A percentile compares a stretch with the other conserved stretches of the same genome.
These are phyloP conservation scores for Helicoverpa assulta DNA, from an alignment of 2,888 invertebrate genomes.

Conservation along the genomic window DNA sequence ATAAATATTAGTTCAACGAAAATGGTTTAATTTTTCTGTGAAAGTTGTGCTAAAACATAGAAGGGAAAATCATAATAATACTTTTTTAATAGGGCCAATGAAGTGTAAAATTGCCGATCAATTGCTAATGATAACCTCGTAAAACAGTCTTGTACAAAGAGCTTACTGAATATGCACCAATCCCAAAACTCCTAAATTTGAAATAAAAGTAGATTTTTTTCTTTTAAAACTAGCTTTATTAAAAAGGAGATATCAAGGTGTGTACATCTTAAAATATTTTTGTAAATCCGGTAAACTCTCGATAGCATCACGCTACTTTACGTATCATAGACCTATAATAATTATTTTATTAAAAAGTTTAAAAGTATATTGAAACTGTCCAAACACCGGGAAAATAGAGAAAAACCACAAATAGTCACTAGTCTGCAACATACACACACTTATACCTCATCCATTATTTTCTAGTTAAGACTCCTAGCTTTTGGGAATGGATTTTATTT, in stretches of 20 bases:
- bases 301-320: not conserved
- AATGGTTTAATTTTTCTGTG: no score
- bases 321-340: not conserved
- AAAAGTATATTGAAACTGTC: conserved; percentile 11
- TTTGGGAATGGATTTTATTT: conserved; percentile 57
- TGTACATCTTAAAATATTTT: not conserved
- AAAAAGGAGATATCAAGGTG: not conserved
- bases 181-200: not conserved
- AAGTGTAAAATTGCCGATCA: no score
- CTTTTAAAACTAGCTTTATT: conserved; percentile 1
- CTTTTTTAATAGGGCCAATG: no score
- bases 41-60: no score
- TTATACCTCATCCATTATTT: conserved; percentile 53
- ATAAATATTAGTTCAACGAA: no score
- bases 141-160: no score
- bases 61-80: no score
- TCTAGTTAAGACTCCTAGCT: conserved; percentile 47
- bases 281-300: conserved; percentile 3
- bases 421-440: conserved; percentile 44
- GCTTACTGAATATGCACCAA: no score
- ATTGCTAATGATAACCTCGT: no score
- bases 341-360: not conserved
- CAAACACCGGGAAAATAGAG: conserved; percentile 3
- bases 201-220: conserved; percentile 1
- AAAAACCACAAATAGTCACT: conserved; percentile 7